These are phyloP conservation scores for Dinomys branickii DNA, from an alignment of 2,113 vertebrate species.

Conservation along the genomic window DNA sequence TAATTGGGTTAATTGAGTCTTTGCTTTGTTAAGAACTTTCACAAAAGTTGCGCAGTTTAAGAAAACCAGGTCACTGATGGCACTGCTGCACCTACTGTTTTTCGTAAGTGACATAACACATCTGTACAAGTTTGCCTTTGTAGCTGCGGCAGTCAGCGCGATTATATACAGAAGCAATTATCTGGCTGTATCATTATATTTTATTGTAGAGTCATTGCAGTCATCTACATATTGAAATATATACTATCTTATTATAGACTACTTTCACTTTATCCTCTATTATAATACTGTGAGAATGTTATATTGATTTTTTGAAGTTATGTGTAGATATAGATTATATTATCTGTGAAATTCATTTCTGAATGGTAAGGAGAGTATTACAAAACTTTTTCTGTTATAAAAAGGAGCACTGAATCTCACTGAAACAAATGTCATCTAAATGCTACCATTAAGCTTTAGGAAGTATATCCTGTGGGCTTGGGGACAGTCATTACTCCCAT, in stretches of 20 bases:
- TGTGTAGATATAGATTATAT: conserved; percentile 55
- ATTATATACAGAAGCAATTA: conserved; percentile 71
- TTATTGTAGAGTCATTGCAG: conserved; percentile 52
- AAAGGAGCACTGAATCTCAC: not conserved
- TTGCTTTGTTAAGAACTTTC: not conserved
- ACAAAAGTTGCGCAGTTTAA: not conserved
- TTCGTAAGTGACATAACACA: conserved; percentile 27
- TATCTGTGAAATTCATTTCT: conserved; percentile 69
- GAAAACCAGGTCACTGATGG: not conserved
- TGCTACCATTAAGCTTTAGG: not conserved
- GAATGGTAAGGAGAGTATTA: conserved; percentile 25
- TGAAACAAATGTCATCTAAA: not conserved
- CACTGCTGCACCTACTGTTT: accelerated
- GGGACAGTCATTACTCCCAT: not conserved
- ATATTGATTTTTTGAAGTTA: conserved; percentile 59
- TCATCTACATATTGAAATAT: conserved; percentile 69
- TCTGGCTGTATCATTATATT: conserved; percentile 59
- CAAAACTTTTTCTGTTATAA: conserved; percentile 2
- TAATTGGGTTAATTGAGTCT: not conserved
- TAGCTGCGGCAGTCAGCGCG: not conserved
- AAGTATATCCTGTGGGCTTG: not conserved
- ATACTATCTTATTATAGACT: conserved; percentile 44
- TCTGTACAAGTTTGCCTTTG: conserved; percentile 9
- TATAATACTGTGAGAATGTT: not conserved
- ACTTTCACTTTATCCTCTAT: conserved; percentile 41